Evolutionary conservation across 2,888 invertebrate species (phyloP), one percentile per base, ranked within the genome.

Genomic region (Amblyjoppa proteus): DNA sequence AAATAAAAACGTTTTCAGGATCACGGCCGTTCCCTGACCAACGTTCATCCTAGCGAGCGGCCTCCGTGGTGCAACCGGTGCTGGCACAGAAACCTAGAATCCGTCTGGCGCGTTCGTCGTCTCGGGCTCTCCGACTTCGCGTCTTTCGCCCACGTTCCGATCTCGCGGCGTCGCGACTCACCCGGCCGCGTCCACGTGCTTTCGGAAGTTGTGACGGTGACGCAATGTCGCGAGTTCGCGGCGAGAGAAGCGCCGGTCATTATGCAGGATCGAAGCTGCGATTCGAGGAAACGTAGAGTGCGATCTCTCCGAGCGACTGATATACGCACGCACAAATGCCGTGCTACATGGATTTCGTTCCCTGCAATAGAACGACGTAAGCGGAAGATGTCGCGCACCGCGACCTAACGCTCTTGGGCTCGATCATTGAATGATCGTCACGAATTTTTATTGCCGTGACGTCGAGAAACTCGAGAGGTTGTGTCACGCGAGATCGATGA

Each of bases 121-220:
- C 68, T 83, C 58, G 73, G 80, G 64, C 71, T 84, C 73, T 64
- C 75, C 81, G 31, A 58, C 66, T 73, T 61, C 25, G 61, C 77
- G 86, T 73, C 68, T 75, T 80, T 73, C 76, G 68, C 79, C 82
- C 85, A 85, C 85, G 70, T 68, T 2, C 41, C 58, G 71, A 79
- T 71, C 58, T 70, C 6, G 49, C 45, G 71, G 31, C 31, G 66
- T 71, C 25, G 61, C 70, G 56, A 4, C 58, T 58, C 31, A 11
- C 51, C 49, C 34, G 28, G 66, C 61, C 34, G 41, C 13, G n/a
- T 34, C 79, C 79, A 83, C 76, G 85, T 83, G 85, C 76, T 75
- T 71, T 70, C 64, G 61, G 49, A 82, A 41, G 45, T 78, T 41
- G 31, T 64, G 80, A 31, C 70, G 74, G 71, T 85, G 85, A 85